Conservation (phyloP, 2,797 vertebrate species). For the Spinibarbus caldwelli region DNA sequence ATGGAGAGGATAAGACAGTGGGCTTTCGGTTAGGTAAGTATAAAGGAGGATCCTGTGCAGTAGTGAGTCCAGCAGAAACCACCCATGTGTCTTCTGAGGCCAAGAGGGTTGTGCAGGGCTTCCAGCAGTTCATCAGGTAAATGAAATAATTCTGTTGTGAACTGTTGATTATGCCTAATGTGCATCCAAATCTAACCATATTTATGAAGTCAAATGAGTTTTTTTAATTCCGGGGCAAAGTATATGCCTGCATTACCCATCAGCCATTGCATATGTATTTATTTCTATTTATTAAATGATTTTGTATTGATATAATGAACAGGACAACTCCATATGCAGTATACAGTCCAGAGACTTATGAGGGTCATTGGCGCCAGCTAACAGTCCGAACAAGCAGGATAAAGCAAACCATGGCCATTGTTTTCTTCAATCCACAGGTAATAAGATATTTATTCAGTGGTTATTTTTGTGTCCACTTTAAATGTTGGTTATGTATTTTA, state of each 20-base stretch:
- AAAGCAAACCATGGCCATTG: slow-evolving; percentile 89
- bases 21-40: slow-evolving; percentile 97
- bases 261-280: neutral
- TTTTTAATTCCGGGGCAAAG: neutral
- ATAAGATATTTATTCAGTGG: slow-evolving; percentile 54
- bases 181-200: neutral
- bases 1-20: slow-evolving; percentile 92
- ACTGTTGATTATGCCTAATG: neutral
- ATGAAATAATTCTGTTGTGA: neutral
- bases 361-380: slow-evolving; percentile 96
- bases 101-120: slow-evolving; percentile 87
- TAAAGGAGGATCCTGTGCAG: slow-evolving; percentile 93
- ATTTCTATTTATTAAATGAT: neutral
- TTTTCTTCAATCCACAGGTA: slow-evolving; percentile 97
- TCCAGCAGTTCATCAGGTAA: slow-evolving; percentile 96
- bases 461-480: neutral
- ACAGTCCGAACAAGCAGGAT: slow-evolving; percentile 91
- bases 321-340: slow-evolving; percentile 89
- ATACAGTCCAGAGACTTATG: slow-evolving; percentile 94
- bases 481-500: neutral
- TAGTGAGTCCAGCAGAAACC: slow-evolving; percentile 90
- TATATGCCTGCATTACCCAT: neutral
- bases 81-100: slow-evolving; percentile 86
- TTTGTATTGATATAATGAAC: slow-evolving; percentile 29
- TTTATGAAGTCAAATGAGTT: neutral